These are phyloP conservation scores for Eulithis testata DNA, from an alignment of 2,888 invertebrate species.

Conservation along the genomic window DNA sequence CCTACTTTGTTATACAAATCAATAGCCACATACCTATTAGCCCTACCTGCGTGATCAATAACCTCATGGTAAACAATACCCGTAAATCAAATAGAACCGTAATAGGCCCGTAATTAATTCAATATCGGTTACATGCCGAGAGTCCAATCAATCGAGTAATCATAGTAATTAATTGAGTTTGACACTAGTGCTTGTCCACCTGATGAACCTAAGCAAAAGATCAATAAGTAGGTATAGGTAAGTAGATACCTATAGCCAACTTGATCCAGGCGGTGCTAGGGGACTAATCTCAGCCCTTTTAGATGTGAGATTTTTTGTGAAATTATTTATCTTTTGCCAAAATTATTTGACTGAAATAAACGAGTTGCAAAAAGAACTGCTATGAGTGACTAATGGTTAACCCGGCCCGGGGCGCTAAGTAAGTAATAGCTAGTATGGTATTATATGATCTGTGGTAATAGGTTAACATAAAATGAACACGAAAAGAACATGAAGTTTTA, in stretches of 20 bases:
- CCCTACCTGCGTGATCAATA: constrained; percentile 19
- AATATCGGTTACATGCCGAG: constrained; percentile 61
- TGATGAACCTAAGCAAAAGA: constrained; percentile 10
- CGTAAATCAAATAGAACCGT: constrained; percentile 43
- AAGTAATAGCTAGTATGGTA: too few species aligned
- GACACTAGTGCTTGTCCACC: constrained; percentile 49
- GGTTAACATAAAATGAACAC: neutral
- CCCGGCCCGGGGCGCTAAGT: too few species aligned
- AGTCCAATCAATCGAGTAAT: constrained; percentile 71
- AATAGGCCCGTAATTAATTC: constrained; percentile 59
- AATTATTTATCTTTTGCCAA: too few species aligned
- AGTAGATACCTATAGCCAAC: too few species aligned
- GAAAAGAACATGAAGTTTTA: constrained; percentile 4
- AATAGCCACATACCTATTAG: constrained; percentile 3
- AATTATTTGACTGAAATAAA: too few species aligned
- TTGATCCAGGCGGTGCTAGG: too few species aligned
- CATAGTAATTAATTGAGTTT: constrained; percentile 71
- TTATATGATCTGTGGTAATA: too few species aligned
- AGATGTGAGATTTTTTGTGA: too few species aligned
- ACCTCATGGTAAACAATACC: constrained; percentile 33
- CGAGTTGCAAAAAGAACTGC: too few species aligned
- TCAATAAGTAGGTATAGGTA: too few species aligned
- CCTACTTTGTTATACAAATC: constrained; percentile 3
- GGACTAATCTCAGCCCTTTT: too few species aligned
- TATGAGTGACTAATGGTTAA: too few species aligned